These are phyloP conservation scores for Hanleya hanleyi DNA, from an alignment of 2,888 invertebrate species.

Conservation along the genomic window DNA sequence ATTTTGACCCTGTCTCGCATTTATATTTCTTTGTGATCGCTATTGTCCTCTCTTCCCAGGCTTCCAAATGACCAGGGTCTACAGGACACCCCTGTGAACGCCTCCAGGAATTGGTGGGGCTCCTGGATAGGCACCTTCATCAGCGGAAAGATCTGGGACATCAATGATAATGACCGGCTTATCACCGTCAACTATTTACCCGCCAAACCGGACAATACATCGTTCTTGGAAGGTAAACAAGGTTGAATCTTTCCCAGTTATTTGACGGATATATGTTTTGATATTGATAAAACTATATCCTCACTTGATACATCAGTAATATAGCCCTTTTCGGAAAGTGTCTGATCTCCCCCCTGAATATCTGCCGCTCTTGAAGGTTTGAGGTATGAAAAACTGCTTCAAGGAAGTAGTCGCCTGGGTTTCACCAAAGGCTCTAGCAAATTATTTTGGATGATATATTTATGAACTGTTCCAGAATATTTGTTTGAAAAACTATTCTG, in stretches of 20 bases:
- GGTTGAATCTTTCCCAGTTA: too few species aligned
- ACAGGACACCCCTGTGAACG: slow-evolving; percentile 47
- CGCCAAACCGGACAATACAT: slow-evolving; percentile 89
- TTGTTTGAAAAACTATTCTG: too few species aligned
- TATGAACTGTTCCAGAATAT: too few species aligned
- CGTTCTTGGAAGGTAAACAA: slow-evolving; percentile 74
- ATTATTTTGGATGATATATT: too few species aligned
- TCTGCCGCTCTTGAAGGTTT: too few species aligned
- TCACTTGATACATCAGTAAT: background rate
- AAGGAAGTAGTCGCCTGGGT: too few species aligned
- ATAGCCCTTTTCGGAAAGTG: too few species aligned
- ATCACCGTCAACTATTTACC: slow-evolving; percentile 79
- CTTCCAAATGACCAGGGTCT: background rate
- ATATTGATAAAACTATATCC: slow-evolving; percentile 9
- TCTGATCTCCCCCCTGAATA: too few species aligned
- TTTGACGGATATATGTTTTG: background rate
- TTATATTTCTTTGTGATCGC: background rate
- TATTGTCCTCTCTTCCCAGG: background rate
- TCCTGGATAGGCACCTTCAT: slow-evolving; percentile 58
- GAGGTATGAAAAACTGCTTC: too few species aligned
- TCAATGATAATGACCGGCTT: slow-evolving; percentile 55
- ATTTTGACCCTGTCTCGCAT: too few species aligned
- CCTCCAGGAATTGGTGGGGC: slow-evolving; percentile 72
- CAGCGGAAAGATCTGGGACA: slow-evolving; percentile 69
- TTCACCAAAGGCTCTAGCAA: too few species aligned